A percentile compares a stretch with the other conserved stretches of the same genome.
phyloP scores from a whole-genome alignment of 1,140 invertebrate genomes.

The Lasaia peninsularis region DNA sequence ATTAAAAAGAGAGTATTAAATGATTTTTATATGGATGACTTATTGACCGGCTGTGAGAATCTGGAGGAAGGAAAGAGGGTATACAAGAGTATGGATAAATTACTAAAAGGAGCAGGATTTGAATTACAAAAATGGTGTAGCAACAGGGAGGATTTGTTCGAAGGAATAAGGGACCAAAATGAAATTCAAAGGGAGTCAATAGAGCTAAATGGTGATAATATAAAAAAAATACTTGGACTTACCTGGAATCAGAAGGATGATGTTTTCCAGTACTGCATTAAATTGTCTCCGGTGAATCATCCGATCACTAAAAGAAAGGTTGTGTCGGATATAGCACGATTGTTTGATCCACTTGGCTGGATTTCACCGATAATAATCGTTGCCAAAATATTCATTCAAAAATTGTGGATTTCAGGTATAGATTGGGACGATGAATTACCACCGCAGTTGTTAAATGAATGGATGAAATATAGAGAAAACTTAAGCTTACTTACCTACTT shows the following conservation, averaged over 20 bases:
- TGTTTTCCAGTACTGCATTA: conserved; percentile 23
- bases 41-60: conserved; percentile 21
- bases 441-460: conserved; percentile 9
- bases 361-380: conserved; percentile 18
- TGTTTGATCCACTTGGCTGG: conserved; percentile 27
- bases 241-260: conserved; percentile 23
- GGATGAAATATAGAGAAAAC: conserved; percentile 17
- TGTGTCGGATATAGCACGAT: conserved; percentile 21
- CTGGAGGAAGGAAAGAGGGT: conserved; percentile 17
- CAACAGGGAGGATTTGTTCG: conserved; percentile 16
- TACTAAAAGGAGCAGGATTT: conserved; percentile 22
- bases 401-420: conserved; percentile 21
- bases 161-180: background rate
- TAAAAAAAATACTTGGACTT: conserved; percentile 28
- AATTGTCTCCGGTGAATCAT: conserved; percentile 15
- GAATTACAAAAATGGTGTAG: conserved; percentile 24
- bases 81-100: conserved; percentile 20
- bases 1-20: conserved; percentile 9
- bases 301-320: conserved; percentile 26
- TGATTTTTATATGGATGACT: conserved; percentile 26
- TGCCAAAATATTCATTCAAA: conserved; percentile 29
- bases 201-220: conserved; percentile 23
- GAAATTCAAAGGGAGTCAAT: background rate
- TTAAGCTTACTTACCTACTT: background rate
- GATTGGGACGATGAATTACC: conserved; percentile 25